A percentile compares a stretch with the other conserved stretches of the same genome.
These are phyloP conservation scores for Maconellicoccus hirsutus DNA, from an alignment of 1,140 invertebrate genomes.

Conservation along the genomic window DNA sequence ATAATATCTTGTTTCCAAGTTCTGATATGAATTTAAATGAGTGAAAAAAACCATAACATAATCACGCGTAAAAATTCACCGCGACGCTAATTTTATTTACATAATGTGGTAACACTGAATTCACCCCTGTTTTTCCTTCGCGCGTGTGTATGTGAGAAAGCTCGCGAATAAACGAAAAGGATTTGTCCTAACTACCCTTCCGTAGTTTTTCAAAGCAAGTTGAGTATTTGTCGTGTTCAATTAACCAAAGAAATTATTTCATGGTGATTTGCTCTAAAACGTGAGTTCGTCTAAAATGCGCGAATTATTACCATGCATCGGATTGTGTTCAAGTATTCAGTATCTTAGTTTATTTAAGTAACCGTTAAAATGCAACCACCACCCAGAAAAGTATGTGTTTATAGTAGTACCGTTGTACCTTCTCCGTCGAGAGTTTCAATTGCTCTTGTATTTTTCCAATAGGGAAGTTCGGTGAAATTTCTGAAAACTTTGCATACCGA, in stretches of 20 bases:
- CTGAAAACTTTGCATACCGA: conserved; percentile 84
- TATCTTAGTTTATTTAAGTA: background rate
- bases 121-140: background rate
- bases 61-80: no score
- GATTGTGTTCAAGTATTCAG: background rate
- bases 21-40: no score
- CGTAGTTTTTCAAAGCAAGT: background rate
- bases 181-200: conserved; percentile 7
- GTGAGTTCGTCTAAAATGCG: background rate
- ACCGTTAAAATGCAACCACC: conserved; percentile 25
- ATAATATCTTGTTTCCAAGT: no score
- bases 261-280: no score
- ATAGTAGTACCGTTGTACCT: background rate
- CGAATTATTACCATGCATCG: background rate
- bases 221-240: background rate
- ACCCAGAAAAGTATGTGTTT: conserved; percentile 25
- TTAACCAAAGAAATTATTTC: background rate
- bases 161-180: background rate
- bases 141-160: background rate
- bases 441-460: conserved; percentile 36
- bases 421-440: background rate
- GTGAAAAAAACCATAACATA: no score
- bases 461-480: conserved; percentile 81
- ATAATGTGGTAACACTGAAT: background rate
- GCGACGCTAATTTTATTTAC: background rate